phyloP scores from a whole-genome alignment of 2,797 vertebrate species.

The Propithecus perrieri region DNA sequence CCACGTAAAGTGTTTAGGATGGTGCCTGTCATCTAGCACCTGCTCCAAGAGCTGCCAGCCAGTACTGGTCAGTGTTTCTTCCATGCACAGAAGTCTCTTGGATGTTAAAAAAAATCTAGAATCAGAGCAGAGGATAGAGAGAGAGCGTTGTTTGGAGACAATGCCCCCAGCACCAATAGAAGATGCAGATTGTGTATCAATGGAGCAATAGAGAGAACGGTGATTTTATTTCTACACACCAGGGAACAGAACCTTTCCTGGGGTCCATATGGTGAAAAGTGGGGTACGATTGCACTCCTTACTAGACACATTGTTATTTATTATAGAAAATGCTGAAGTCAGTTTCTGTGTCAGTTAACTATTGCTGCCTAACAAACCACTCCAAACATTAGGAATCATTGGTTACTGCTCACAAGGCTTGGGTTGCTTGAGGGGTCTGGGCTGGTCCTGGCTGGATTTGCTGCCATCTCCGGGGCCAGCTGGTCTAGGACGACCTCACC shows the following conservation, averaged over 20 bases:
- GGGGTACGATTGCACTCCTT: no score
- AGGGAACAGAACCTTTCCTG: neutral
- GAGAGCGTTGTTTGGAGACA: neutral
- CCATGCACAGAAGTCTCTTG: neutral
- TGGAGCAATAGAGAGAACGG: neutral
- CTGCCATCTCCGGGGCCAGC: neutral
- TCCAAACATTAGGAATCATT: neutral
- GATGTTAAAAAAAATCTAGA: neutral
- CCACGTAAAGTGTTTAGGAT: rapidly evolving
- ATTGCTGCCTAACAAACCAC: no score
- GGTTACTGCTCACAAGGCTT: neutral
- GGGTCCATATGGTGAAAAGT: neutral
- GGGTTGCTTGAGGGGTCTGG: no score
- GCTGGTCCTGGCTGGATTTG: neutral
- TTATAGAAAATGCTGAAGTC: neutral
- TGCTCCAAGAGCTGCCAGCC: neutral
- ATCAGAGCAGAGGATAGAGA: neutral
- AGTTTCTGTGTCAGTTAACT: neutral
- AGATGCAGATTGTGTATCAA: no score
- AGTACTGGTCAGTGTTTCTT: neutral
- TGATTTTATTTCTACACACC: neutral
- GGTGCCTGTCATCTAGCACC: rapidly evolving
- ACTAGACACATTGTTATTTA: neutral
- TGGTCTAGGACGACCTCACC: rapidly evolving
- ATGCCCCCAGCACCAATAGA: neutral